Conservation (phyloP, 2,797 vertebrate species). For the Typhlichthys subterraneus region DNA sequence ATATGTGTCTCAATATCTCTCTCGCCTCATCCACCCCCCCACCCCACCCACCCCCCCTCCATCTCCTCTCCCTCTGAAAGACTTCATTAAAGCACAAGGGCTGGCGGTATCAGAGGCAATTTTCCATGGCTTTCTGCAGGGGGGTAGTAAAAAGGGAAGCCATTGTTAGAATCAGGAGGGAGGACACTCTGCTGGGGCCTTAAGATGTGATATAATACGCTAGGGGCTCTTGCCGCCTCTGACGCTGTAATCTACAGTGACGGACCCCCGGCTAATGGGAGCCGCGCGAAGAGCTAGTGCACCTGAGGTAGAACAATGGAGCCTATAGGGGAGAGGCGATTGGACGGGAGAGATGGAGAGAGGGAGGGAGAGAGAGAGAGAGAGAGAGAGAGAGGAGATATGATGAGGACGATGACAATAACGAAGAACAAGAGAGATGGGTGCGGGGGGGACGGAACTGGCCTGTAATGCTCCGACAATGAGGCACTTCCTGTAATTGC, state of each 20-base stretch:
- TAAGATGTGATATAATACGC: constrained; percentile 71
- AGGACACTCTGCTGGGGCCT: constrained; percentile 57
- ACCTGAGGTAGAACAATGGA: constrained; percentile 14
- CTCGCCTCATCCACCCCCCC: background rate
- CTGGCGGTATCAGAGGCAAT: constrained; percentile 71
- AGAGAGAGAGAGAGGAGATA: constrained; percentile 24
- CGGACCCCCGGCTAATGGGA: constrained; percentile 68
- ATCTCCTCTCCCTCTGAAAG: constrained; percentile 48
- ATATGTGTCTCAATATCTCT: background rate
- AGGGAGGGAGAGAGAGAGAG: constrained; percentile 23
- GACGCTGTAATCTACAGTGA: constrained; percentile 67
- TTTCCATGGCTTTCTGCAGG: constrained; percentile 60
- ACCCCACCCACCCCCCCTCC: background rate
- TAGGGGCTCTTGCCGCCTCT: constrained; percentile 23
- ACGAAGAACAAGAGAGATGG: constrained; percentile 53
- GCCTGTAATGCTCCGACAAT: constrained; percentile 76
- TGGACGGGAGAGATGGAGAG: constrained; percentile 2
- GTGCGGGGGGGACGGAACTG: constrained; percentile 60
- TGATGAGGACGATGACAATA: constrained; percentile 19
- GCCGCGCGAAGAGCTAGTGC: constrained; percentile 54
- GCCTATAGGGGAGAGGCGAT: background rate
- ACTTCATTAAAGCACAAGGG: constrained; percentile 69
- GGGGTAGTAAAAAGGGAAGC: constrained; percentile 57
- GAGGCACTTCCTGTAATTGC: constrained; percentile 79
- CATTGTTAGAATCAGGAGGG: constrained; percentile 65